Conservation (phyloP, 2,797 vertebrate species). For the Schizopygopsis pylzovi region DNA sequence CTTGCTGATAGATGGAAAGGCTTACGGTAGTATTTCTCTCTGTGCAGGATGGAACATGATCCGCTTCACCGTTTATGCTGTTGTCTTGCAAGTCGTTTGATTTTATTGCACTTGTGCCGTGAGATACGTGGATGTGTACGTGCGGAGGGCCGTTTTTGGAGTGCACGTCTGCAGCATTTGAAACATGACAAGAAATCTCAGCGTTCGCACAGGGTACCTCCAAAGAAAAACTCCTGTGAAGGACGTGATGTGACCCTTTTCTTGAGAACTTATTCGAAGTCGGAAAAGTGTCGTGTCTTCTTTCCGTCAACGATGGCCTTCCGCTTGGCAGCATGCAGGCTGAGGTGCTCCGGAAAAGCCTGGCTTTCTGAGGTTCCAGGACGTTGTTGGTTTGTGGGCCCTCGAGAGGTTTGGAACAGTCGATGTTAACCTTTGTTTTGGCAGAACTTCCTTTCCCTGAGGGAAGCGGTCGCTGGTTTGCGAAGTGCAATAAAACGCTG, state of each 20-base stretch:
- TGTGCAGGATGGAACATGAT: conserved; percentile 67
- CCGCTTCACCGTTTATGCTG: conserved; percentile 70
- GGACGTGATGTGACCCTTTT: conserved; percentile 73
- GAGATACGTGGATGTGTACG: conserved; percentile 91
- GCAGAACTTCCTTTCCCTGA: conserved; percentile 68
- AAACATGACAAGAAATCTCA: conserved; percentile 87
- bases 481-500: conserved; percentile 81
- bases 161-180: conserved; percentile 81
- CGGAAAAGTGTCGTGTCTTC: conserved; percentile 53
- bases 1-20: conserved; percentile 52
- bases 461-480: conserved; percentile 76
- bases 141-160: conserved; percentile 81
- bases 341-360: conserved; percentile 82
- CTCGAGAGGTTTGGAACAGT: conserved; percentile 66
- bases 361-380: conserved; percentile 67
- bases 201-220: conserved; percentile 83
- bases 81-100: conserved; percentile 71
- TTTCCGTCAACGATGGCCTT: conserved; percentile 53
- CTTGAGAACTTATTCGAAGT: conserved; percentile 57
- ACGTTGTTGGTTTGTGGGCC: conserved; percentile 63
- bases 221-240: conserved; percentile 93
- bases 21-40: conserved; percentile 84
- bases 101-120: conserved; percentile 77
- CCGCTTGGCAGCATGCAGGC: conserved; percentile 78
- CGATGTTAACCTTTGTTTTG: conserved; percentile 64